Evolutionary conservation across 1,140 invertebrate genomes (phyloP).

Genomic region (Drosophila nigrodunni): DNA sequence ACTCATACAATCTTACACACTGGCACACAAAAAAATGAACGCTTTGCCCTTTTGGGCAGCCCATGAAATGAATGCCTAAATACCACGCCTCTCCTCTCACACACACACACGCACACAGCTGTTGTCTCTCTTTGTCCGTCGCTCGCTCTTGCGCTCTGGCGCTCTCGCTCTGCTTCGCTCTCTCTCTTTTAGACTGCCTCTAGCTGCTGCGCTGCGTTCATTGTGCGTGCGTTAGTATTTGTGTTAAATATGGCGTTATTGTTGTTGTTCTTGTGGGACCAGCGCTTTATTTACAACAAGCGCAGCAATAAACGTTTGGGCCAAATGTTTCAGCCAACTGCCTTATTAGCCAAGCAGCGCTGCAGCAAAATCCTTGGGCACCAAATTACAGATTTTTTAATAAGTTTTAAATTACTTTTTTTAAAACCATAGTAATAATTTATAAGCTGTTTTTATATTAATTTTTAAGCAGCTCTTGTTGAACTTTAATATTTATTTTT

Average conservation of each 20-base stretch:
- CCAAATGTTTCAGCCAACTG: neutral
- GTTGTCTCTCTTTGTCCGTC: conserved; percentile 12
- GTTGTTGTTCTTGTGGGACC: conserved; percentile 1
- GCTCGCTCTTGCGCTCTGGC: conserved; percentile 22
- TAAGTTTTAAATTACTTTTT: neutral
- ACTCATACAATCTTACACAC: conserved; percentile 14
- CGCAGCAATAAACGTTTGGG: neutral
- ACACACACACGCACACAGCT: conserved; percentile 32
- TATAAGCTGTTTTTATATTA: too few relatives aligned
- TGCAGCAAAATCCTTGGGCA: neutral
- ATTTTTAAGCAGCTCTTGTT: too few relatives aligned
- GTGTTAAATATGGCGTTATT: conserved; percentile 74
- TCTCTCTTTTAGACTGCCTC: neutral
- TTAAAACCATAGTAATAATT: too few relatives aligned
- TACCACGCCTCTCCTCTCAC: conserved; percentile 67
- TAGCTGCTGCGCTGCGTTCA: conserved; percentile 13
- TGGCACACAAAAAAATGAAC: conserved; percentile 55
- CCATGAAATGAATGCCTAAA: conserved; percentile 68
- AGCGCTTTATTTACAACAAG: neutral
- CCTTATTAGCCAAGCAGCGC: conserved; percentile 23
- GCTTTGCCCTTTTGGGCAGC: conserved; percentile 64
- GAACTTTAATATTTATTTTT: too few relatives aligned
- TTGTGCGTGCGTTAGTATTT: conserved; percentile 40
- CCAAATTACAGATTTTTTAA: neutral
- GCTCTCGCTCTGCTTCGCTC: conserved; percentile 1